Evolutionary conservation across 2,888 invertebrate genomes (phyloP), one percentile per base, ranked within the genome.

Genomic region (Lottia scabra): DNA sequence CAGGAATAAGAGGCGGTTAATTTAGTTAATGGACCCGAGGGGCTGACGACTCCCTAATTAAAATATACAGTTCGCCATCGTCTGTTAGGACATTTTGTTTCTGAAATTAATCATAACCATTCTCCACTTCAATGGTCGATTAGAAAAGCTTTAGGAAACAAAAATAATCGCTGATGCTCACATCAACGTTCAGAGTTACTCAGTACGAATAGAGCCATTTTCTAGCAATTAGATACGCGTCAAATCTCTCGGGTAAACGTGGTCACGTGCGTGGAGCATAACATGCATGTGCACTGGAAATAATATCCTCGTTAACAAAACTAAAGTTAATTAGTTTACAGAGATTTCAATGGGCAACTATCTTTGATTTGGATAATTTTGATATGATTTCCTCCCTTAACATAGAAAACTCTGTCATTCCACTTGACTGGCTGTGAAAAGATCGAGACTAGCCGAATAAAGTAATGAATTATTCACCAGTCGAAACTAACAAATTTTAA

Each of bases 141-240:
- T 56, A 10, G 19, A 56, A 56, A 56, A 56, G 56, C 56, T 56
- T 56, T 56, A 12, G 56, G 56, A 56, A 56, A 56, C 56, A 56
- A 56, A 38, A 56, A 56, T 56, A 56, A 56, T 23, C 56, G 56
- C 56, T 13, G 56, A 23, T 56, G 56, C 56, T 56, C 56, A 56
- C 56, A 56, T 56, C 19, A 56, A 56, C 56, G 56, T 56, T 56
- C 19, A 23, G 23, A 56, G 56, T 56, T 56, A 23, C 19, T 56
- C 23, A 23, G 19, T 56, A 23, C 56, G 23, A 69, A 67, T 56
- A 69, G 23, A 71, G 73, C 77, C 71, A 77, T 75, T 77, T 75
- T 77, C 71, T 73, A 65, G 71, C 74, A 70, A 77, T 77, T 75
- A 73, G 74, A 64, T 63, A 46, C 68, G 65, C 63, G 68, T 65